phyloP scores from a whole-genome alignment of 1,140 invertebrate species.

The Drosophila sechellia region DNA sequence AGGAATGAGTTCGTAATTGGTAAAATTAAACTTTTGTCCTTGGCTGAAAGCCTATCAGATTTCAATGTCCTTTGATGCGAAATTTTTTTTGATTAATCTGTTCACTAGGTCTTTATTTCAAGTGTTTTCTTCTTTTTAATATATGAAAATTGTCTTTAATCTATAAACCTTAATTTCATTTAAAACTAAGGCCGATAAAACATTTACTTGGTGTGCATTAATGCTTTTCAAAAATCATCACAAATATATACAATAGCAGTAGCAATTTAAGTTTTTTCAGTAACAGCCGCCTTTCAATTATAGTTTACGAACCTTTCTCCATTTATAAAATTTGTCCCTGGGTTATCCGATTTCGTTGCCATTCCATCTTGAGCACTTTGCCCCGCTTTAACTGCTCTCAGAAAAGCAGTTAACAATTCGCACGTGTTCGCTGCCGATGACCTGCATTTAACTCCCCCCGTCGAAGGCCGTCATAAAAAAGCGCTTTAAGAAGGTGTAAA shows the following conservation, averaged over 20 bases:
- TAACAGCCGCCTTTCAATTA: constrained; percentile 2
- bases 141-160: background rate
- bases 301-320: background rate
- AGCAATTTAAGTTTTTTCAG: background rate
- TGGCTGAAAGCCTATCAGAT: constrained; percentile 23
- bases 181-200: no score
- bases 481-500: constrained; percentile 19
- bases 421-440: constrained; percentile 55
- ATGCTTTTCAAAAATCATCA: no score
- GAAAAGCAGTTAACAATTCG: constrained; percentile 45
- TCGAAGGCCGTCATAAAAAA: constrained; percentile 31
- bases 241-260: no score
- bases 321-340: constrained; percentile 32
- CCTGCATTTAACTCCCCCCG: constrained; percentile 45
- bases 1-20: constrained; percentile 52
- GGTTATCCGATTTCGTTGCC: constrained; percentile 38
- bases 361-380: background rate
- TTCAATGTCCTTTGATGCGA: constrained; percentile 8
- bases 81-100: background rate
- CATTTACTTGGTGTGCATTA: no score
- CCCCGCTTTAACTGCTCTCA: constrained; percentile 20
- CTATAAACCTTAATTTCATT: no score
- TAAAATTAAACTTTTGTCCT: constrained; percentile 55
- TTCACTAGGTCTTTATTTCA: background rate
- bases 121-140: no score